Percentiles rank a stretch among this genome's conserved stretches.
phyloP scores from a whole-genome alignment of 2,888 invertebrate species.

The Argynnis bischoffii region DNA sequence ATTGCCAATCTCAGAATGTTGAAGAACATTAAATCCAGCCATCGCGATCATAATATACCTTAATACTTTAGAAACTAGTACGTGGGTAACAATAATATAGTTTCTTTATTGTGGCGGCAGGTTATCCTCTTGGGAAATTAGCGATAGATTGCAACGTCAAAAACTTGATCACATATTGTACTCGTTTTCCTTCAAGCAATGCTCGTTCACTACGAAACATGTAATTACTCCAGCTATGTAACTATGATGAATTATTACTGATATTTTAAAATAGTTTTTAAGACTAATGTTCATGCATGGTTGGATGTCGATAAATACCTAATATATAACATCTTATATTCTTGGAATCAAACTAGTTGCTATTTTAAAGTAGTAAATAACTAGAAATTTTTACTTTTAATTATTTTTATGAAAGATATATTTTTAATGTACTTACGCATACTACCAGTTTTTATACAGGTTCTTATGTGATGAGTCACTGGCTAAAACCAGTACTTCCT shows the following conservation, averaged over 20 bases:
- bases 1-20: slow-evolving; percentile 4
- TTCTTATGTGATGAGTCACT: no score
- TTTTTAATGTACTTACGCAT: no score
- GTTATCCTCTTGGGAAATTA: slow-evolving; percentile 76
- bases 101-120: slow-evolving; percentile 74
- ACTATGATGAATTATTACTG: neutral
- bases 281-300: no score
- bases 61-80: slow-evolving; percentile 37
- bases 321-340: no score
- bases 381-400: no score
- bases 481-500: no score
- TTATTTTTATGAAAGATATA: no score
- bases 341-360: no score
- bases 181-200: slow-evolving; percentile 62
- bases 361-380: no score
- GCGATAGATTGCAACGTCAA: slow-evolving; percentile 75
- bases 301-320: no score
- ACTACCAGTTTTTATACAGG: no score
- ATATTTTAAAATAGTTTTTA: neutral
- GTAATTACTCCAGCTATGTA: slow-evolving; percentile 12
- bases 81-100: slow-evolving; percentile 66
- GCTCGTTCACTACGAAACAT: slow-evolving; percentile 50
- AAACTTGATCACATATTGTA: slow-evolving; percentile 75
- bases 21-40: slow-evolving; percentile 7
- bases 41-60: slow-evolving; percentile 26